Evolutionary conservation across 2,797 vertebrate genomes (phyloP).

Genomic region (Labeo calbasu): DNA sequence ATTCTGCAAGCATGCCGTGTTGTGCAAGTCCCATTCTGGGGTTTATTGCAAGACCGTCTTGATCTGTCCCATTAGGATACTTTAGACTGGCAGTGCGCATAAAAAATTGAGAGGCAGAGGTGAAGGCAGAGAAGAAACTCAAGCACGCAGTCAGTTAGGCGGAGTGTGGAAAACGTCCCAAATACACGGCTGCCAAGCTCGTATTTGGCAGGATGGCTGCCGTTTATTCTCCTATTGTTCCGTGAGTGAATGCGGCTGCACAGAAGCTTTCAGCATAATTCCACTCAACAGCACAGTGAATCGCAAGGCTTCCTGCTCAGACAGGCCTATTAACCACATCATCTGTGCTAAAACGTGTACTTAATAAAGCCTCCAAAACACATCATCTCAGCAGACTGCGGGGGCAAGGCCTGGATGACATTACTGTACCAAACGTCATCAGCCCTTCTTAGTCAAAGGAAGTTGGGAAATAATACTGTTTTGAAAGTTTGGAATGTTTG

Average conservation of each 20-base stretch:
- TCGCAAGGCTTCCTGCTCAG: slow-evolving; percentile 67
- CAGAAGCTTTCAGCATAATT: slow-evolving; percentile 66
- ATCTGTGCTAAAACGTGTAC: slow-evolving; percentile 62
- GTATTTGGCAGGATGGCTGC: slow-evolving; percentile 66
- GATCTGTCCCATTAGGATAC: slow-evolving; percentile 5
- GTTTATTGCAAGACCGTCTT: slow-evolving; percentile 31
- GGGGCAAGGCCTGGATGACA: slow-evolving; percentile 61
- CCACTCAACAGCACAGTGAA: slow-evolving; percentile 68
- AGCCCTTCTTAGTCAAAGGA: slow-evolving; percentile 26
- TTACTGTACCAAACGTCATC: slow-evolving; percentile 61
- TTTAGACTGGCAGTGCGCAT: slow-evolving; percentile 4
- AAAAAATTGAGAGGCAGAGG: slow-evolving; percentile 48
- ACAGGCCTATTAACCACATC: slow-evolving; percentile 74
- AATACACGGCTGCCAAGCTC: slow-evolving; percentile 57
- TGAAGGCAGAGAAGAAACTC: slow-evolving; percentile 56
- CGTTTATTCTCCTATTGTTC: slow-evolving; percentile 55
- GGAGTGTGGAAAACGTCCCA: slow-evolving; percentile 36
- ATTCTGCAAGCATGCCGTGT: slow-evolving; percentile 19
- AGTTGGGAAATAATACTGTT: slow-evolving; percentile 32
- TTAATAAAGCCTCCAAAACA: slow-evolving; percentile 64
- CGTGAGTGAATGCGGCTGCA: slow-evolving; percentile 52
- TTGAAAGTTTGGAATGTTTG: slow-evolving; percentile 3
- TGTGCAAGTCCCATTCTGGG: slow-evolving; percentile 33
- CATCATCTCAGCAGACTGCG: slow-evolving; percentile 67
- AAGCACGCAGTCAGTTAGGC: slow-evolving; percentile 53